Conservation (phyloP, 2,888 invertebrate species). For the Pyrocoelia pectoralis region DNA sequence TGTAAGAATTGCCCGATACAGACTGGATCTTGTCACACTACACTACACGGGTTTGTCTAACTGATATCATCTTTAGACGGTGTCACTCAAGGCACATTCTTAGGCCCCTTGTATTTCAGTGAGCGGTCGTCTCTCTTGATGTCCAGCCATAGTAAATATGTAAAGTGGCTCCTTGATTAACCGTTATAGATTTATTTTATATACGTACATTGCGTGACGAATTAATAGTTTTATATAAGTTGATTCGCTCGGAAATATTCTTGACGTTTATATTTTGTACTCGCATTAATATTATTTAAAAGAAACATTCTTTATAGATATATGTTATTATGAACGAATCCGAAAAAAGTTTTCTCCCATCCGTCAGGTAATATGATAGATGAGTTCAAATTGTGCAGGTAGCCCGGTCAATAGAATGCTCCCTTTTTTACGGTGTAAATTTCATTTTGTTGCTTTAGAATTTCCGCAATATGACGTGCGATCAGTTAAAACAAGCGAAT, state of each 20-base stretch:
- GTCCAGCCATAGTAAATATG: slow-evolving; percentile 23
- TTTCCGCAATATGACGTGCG: background rate
- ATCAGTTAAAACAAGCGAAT: background rate
- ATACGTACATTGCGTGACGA: slow-evolving; percentile 17
- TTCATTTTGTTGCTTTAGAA: slow-evolving; percentile 26
- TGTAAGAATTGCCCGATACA: slow-evolving; percentile 46
- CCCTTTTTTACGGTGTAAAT: no score
- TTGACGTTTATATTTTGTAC: slow-evolving; percentile 17
- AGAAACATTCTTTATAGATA: slow-evolving; percentile 15
- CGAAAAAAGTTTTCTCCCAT: slow-evolving; percentile 36
- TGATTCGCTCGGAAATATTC: slow-evolving; percentile 6
- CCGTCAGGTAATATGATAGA: slow-evolving; percentile 50
- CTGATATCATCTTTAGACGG: slow-evolving; percentile 46
- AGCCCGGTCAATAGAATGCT: slow-evolving; percentile 55
- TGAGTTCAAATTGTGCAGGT: slow-evolving; percentile 53
- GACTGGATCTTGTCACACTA: slow-evolving; percentile 46
- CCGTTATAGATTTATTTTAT: slow-evolving; percentile 11
- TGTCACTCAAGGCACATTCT: slow-evolving; percentile 43
- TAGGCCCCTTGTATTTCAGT: slow-evolving; percentile 20
- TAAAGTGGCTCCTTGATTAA: slow-evolving; percentile 15
- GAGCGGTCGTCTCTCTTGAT: slow-evolving; percentile 22
- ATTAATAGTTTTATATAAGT: slow-evolving; percentile 13
- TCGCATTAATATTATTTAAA: slow-evolving; percentile 28
- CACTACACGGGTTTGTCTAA: slow-evolving; percentile 44
- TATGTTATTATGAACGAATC: slow-evolving; percentile 27